phyloP scores from a whole-genome alignment of 2,888 invertebrate genomes.

The Melitaea athalia region DNA sequence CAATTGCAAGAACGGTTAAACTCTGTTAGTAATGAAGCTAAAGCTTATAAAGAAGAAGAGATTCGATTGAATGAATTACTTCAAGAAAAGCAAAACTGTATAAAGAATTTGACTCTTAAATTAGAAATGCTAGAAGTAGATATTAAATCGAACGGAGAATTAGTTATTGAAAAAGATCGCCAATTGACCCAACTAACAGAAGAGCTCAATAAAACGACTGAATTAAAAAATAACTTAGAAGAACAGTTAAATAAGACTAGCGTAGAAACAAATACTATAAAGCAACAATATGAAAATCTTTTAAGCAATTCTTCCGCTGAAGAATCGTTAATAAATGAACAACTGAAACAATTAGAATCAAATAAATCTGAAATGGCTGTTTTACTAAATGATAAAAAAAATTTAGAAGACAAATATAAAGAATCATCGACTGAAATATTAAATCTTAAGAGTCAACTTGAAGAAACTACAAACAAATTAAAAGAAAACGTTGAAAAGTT shows the following conservation, averaged over 20 bases:
- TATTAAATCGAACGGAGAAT: constrained; percentile 71
- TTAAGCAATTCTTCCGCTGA: constrained; percentile 69
- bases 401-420: constrained; percentile 58
- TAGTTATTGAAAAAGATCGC: constrained; percentile 74
- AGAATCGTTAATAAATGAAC: constrained; percentile 68
- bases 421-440: constrained; percentile 56
- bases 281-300: constrained; percentile 72
- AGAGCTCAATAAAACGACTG: constrained; percentile 64
- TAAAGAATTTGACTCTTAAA: constrained; percentile 70
- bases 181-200: constrained; percentile 69
- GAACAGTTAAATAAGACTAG: constrained; percentile 68
- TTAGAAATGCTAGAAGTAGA: constrained; percentile 75
- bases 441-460: constrained; percentile 57
- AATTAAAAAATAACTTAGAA: constrained; percentile 74
- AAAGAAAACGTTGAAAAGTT: constrained; percentile 53
- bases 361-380: constrained; percentile 62
- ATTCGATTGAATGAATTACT: constrained; percentile 51
- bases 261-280: constrained; percentile 62
- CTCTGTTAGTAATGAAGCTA: constrained; percentile 55
- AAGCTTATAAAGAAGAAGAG: constrained; percentile 59
- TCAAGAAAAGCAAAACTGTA: constrained; percentile 65
- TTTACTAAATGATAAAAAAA: constrained; percentile 63
- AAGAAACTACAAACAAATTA: constrained; percentile 54
- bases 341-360: constrained; percentile 63
- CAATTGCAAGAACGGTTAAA: constrained; percentile 61